phyloP scores from a whole-genome alignment of 1,140 invertebrate genomes.

The Lordiphosa clarofinis region DNA sequence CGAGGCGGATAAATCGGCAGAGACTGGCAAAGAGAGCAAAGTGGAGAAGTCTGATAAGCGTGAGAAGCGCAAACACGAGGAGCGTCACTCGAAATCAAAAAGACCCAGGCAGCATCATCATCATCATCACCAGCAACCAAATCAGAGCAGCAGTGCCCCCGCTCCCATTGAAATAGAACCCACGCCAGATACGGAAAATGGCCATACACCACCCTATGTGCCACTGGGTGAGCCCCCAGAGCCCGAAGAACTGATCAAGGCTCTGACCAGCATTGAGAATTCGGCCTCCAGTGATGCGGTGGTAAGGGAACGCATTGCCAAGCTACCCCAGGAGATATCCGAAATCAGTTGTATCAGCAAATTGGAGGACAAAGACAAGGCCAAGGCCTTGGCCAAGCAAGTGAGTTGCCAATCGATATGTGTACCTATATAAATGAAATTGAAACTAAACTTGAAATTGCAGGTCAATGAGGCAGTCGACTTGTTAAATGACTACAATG shows the following conservation, averaged over 20 bases:
- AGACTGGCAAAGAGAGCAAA: slow-evolving; percentile 1
- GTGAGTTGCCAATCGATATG: slow-evolving; percentile 24
- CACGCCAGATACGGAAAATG: slow-evolving; percentile 40
- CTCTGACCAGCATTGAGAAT: slow-evolving; percentile 92
- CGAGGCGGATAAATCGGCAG: slow-evolving; percentile 1
- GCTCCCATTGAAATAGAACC: slow-evolving; percentile 47
- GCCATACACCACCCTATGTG: slow-evolving; percentile 85
- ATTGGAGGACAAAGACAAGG: slow-evolving; percentile 84
- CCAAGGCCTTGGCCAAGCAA: slow-evolving; percentile 64
- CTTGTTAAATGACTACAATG: slow-evolving; percentile 93
- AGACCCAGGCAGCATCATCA: slow-evolving; percentile 32
- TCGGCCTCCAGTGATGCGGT: slow-evolving; percentile 96
- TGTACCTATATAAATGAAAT: not conserved
- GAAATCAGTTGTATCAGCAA: slow-evolving; percentile 92
- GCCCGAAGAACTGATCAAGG: slow-evolving; percentile 92
- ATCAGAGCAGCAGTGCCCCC: slow-evolving; percentile 59
- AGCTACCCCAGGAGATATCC: slow-evolving; percentile 95
- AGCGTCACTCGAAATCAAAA: slow-evolving; percentile 59
- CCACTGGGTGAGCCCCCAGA: slow-evolving; percentile 92
- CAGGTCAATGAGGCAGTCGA: slow-evolving; percentile 93
- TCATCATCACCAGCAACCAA: slow-evolving; percentile 6
- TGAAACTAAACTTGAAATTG: not conserved
- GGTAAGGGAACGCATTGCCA: slow-evolving; percentile 95
- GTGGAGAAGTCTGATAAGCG: slow-evolving; percentile 56
- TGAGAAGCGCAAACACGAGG: slow-evolving; percentile 60